Conservation (phyloP, 2,888 invertebrate genomes). For the Trichacis sp. region DNA sequence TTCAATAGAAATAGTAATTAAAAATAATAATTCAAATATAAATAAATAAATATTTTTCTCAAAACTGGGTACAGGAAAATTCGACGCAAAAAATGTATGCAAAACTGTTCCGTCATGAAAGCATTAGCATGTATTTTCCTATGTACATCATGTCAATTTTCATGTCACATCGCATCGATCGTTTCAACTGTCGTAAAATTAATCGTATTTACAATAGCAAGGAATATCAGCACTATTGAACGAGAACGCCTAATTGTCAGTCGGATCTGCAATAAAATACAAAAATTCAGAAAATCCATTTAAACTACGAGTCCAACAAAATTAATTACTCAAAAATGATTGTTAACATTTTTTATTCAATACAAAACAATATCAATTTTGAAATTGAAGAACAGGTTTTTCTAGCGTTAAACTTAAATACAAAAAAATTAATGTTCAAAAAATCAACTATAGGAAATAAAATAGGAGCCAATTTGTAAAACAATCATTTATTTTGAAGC, state of each 20-base stretch:
- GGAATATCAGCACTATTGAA: conserved; percentile 49
- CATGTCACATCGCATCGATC: no score
- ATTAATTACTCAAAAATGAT: conserved; percentile 1
- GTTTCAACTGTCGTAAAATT: conserved; percentile 19
- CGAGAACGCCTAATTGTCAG: conserved; percentile 48
- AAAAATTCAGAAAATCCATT: conserved; percentile 12
- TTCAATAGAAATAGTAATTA: background rate
- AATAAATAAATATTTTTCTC: no score
- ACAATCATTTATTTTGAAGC: conserved; percentile 34
- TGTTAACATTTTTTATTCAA: background rate
- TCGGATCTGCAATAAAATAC: conserved; percentile 60
- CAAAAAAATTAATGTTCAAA: background rate
- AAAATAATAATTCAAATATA: no score
- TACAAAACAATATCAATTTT: background rate
- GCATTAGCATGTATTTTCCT: background rate
- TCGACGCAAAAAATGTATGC: background rate
- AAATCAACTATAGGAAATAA: conserved; percentile 7
- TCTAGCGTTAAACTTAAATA: no score
- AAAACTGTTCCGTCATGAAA: background rate
- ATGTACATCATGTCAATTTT: background rate
- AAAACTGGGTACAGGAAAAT: no score
- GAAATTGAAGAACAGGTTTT: no score
- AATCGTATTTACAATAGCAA: conserved; percentile 53
- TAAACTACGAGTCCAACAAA: no score
- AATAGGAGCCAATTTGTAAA: conserved; percentile 46